A percentile compares a stretch with the other conserved stretches of the same genome.
phyloP scores from a whole-genome alignment of 2,888 invertebrate genomes.

The Didymodactylos carnosus region DNA sequence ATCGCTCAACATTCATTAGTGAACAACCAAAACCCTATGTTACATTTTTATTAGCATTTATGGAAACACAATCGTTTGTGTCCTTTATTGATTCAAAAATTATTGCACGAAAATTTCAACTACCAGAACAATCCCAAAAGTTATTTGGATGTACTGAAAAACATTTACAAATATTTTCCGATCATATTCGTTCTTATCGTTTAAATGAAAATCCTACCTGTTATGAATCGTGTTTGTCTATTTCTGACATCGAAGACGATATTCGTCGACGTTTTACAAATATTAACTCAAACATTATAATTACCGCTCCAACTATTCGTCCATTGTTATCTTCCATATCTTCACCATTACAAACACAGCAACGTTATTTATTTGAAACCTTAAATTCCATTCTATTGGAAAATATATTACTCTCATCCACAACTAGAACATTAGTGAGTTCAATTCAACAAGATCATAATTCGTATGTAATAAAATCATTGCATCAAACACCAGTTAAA shows the following conservation, averaged over 20 bases:
- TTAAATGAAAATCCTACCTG: neutral
- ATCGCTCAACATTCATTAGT: slow-evolving; percentile 82
- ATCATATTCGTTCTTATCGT: too few species aligned
- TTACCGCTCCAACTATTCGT: neutral
- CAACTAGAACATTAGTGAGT: too few species aligned
- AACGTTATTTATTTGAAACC: neutral
- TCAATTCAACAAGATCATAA: too few species aligned
- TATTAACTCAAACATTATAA: neutral
- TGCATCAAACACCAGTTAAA: too few species aligned
- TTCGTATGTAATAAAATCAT: too few species aligned
- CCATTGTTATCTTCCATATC: neutral
- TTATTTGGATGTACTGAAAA: neutral
- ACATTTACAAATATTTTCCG: neutral
- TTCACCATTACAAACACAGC: neutral
- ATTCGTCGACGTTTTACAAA: neutral
- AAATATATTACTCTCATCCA: too few species aligned
- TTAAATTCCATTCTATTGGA: neutral
- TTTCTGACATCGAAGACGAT: neutral
- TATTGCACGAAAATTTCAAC: slow-evolving; percentile 20
- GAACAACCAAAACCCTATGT: slow-evolving; percentile 88
- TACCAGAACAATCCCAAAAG: neutral
- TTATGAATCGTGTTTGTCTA: neutral
- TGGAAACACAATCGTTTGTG: slow-evolving; percentile 53
- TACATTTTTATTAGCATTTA: slow-evolving; percentile 76
- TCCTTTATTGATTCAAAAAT: slow-evolving; percentile 84